Evolutionary conservation across 30 jellyfish, hydroid and myxozoan species (phyloP).

Genomic region (Aurelia sp.): DNA sequence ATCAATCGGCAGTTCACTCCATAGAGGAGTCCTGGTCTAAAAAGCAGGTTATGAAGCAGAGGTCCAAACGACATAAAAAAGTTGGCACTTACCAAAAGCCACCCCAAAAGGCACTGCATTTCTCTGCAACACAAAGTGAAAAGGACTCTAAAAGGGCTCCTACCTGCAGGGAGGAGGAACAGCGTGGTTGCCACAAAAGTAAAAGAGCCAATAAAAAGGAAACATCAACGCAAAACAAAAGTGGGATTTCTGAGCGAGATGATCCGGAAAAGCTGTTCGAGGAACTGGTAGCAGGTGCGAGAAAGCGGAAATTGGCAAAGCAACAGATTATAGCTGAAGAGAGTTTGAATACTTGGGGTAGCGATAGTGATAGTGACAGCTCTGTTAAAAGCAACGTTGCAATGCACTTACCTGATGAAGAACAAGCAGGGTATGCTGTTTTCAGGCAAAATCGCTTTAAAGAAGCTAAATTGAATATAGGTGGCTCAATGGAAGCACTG

Average conservation of each 20-base stretch:
- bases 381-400: not conserved
- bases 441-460: not conserved
- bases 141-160: conserved; percentile 8
- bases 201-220: not conserved
- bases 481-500: conserved; percentile 17
- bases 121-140: conserved; percentile 20
- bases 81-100: conserved; percentile 23
- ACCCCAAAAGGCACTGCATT: conserved; percentile 6
- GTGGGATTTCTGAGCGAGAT: not conserved
- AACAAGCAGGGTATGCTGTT: not conserved
- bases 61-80: not conserved
- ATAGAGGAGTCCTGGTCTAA: conserved; percentile 17
- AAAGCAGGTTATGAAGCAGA: not conserved
- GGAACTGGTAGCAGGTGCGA: not conserved
- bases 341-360: not conserved
- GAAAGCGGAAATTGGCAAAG: not conserved
- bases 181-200: not conserved
- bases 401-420: not conserved
- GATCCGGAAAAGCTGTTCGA: not conserved
- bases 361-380: not conserved
- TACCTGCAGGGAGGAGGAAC: not conserved
- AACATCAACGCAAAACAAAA: not conserved
- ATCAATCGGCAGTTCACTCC: conserved; percentile 4
- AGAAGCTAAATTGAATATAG: not conserved
- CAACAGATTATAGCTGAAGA: not conserved